Evolutionary conservation across 2,797 vertebrate genomes (phyloP), one percentile per base, ranked within the genome.

Genomic region (Falco biarmicus): DNA sequence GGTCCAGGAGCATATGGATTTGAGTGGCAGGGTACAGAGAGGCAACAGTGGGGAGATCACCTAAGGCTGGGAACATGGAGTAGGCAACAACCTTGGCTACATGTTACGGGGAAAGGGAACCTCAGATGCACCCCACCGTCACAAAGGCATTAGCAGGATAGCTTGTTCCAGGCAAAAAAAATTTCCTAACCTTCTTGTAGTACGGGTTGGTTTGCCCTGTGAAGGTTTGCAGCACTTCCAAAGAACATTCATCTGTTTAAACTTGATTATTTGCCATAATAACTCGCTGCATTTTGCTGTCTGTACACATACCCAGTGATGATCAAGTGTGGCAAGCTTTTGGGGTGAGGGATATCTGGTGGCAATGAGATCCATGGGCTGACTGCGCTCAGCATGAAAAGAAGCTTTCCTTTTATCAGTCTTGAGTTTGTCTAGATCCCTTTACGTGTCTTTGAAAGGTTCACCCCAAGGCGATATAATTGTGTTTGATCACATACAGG

Each of bases 401-500:
- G 79, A 34, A 85, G 21, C 60, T 84, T 92, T 74, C 70, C 48
- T 96, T 96, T 95, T 89, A 94, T 96, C 96, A 92, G 39, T 37
- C 56, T 81, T 56, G 84, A 63, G 56, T 93, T 96, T 88, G 82
- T 95, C 82, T 95, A 90, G 87, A 95, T 95, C 76, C 61, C 90
- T 51, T 87, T 66, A 85, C 68, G 25, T 66, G 39, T 71, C 93
- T 96, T 93, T 96, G 94, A 96, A 96, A 97, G 79, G 92, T 88
- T 96, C 92, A 89, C 89, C 97, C 94, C 76, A 89, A 96, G 95
- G 96, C 94, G 0, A 88, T 88, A 76, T 90, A 93, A 95, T 96
- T 93, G 94, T 91, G 89, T 94, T 96, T 97, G 95, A 95, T 96
- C 92, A 86, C 87, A 60, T 50, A 51, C 87, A 95, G 93, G 43